A percentile compares a stretch with the other conserved stretches of the same genome.
Evolutionary conservation across 37 sponge, comb jelly and placozoan genomes (phyloP).

Genomic region (Beroe ovata): DNA sequence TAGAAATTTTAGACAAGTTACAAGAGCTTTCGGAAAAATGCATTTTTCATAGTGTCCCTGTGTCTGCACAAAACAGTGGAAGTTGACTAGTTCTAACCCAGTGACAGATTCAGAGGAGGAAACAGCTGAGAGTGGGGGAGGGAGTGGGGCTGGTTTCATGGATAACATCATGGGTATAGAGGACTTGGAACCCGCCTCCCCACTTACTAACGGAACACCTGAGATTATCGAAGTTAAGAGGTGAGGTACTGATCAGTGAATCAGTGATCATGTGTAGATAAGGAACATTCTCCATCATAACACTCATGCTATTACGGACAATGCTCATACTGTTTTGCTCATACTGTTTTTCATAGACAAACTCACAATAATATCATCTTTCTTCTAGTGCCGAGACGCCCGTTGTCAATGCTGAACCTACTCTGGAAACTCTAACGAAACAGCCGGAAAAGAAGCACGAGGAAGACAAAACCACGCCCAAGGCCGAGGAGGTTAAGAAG

Average conservation of each 20-base stretch:
- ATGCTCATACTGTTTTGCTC: too few species aligned
- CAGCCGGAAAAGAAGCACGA: neutral
- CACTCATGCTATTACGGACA: too few species aligned
- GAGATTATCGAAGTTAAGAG: neutral
- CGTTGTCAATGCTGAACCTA: neutral
- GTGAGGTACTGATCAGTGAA: too few species aligned
- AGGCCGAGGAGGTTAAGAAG: too few species aligned
- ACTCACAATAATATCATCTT: too few species aligned
- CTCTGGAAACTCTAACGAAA: neutral
- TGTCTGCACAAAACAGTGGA: neutral
- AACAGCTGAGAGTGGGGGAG: neutral
- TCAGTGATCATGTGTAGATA: too few species aligned
- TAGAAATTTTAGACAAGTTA: too few species aligned
- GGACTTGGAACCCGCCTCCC: slow-evolving; percentile 27
- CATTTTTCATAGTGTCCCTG: neutral
- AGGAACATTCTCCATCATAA: too few species aligned
- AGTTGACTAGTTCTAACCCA: slow-evolving; percentile 55
- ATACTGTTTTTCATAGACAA: too few species aligned
- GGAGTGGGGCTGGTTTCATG: neutral
- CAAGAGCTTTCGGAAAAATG: neutral
- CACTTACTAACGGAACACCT: neutral
- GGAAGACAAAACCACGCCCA: neutral
- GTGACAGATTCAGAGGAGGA: slow-evolving; percentile 52
- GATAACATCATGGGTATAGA: slow-evolving; percentile 40
- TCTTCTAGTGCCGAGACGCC: neutral